These are phyloP conservation scores for Blastomussa wellsi DNA, from an alignment of 92 coral and sea anemone genomes.

Conservation along the genomic window DNA sequence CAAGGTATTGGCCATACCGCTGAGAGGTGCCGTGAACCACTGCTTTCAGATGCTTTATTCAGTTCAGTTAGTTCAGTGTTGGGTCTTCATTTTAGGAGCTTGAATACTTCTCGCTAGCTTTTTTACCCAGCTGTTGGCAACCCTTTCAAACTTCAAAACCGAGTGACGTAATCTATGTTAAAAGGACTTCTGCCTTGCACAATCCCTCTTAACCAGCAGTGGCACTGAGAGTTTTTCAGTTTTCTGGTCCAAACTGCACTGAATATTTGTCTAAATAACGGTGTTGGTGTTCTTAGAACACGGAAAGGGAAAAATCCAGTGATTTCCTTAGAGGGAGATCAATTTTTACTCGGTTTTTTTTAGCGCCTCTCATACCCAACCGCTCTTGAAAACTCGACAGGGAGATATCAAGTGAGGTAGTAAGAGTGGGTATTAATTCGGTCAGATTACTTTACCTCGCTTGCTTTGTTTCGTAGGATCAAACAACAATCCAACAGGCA, in stretches of 20 bases:
- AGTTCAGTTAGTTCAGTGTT: conserved; percentile 17
- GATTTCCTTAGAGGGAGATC: conserved; percentile 39
- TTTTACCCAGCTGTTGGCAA: background rate
- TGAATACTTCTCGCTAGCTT: conserved; percentile 7
- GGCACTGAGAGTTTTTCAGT: conserved; percentile 22
- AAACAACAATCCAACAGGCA: conserved; percentile 37
- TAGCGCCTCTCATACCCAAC: conserved; percentile 28
- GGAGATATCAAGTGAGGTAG: conserved; percentile 34
- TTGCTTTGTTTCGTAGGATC: conserved; percentile 40
- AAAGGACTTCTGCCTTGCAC: conserved; percentile 28
- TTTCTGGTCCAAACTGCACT: conserved; percentile 25
- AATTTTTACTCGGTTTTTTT: conserved; percentile 7
- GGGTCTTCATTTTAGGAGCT: background rate
- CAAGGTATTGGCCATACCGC: no score
- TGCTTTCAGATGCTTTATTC: conserved; percentile 17
- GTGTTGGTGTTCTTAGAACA: conserved; percentile 43
- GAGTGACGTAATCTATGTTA: conserved; percentile 17
- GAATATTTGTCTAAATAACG: conserved; percentile 34
- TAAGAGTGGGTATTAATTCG: conserved; percentile 28
- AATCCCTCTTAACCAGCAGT: conserved; percentile 7
- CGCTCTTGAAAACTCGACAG: conserved; percentile 25
- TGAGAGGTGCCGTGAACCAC: no score
- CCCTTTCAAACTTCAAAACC: conserved; percentile 27
- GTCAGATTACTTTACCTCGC: conserved; percentile 33
- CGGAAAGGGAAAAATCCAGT: conserved; percentile 26